These are phyloP conservation scores for Crenuchus spilurus DNA, from an alignment of 2,797 vertebrate genomes.

Conservation along the genomic window DNA sequence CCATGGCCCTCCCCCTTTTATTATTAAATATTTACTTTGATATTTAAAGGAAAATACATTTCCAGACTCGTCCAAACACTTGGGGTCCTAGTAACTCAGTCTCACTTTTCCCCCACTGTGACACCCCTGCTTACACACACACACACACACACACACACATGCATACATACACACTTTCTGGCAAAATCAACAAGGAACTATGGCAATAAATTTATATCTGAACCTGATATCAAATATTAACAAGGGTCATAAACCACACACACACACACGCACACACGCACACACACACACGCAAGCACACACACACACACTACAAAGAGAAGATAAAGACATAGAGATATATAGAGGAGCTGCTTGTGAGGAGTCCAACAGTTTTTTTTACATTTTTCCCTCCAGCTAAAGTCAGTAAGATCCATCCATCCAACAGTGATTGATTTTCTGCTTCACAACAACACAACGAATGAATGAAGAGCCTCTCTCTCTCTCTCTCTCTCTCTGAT, in stretches of 20 bases:
- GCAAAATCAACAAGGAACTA: conserved; percentile 5
- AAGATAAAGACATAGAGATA: not conserved
- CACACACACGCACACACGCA: not conserved
- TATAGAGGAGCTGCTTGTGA: not conserved
- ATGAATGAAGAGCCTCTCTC: not conserved
- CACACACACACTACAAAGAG: not conserved
- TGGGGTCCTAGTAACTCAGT: no score
- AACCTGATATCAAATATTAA: not conserved
- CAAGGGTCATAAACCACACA: not conserved
- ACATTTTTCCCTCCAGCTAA: not conserved
- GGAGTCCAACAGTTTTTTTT: not conserved
- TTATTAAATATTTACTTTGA: no score
- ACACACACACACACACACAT: not conserved
- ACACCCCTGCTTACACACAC: no score
- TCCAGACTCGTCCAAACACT: no score
- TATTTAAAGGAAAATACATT: no score
- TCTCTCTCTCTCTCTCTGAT: not conserved
- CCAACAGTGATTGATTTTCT: not conserved
- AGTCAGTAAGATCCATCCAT: not conserved
- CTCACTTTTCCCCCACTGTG: no score
- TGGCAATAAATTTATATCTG: conserved; percentile 8
- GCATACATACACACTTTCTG: not conserved
- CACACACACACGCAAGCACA: not conserved
- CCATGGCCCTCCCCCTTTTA: no score
- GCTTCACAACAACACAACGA: not conserved